Conservation (phyloP, 2,113 vertebrate species). For the Pelmatolapia mariae region DNA sequence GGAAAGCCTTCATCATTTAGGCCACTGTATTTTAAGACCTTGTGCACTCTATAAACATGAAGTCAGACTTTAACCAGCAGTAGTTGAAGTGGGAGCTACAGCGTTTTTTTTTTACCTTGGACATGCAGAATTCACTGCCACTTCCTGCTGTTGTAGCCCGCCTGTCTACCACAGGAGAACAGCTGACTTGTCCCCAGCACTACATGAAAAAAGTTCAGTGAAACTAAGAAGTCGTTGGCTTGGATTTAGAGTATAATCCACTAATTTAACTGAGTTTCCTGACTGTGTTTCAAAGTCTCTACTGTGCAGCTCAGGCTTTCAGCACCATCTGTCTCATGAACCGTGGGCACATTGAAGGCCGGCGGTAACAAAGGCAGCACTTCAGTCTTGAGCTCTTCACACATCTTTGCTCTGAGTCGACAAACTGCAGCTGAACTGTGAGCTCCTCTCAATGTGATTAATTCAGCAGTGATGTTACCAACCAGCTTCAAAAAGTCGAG, state of each 20-base stretch:
- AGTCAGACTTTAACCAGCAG: not conserved
- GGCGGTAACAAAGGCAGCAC: conserved; percentile 32
- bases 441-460: not conserved
- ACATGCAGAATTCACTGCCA: not conserved
- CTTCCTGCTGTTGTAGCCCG: not conserved
- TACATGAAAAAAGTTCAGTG: not conserved
- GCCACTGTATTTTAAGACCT: rapidly evolving
- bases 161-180: not conserved
- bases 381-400: conserved; percentile 60
- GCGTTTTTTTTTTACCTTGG: not conserved
- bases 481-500: not conserved
- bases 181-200: not conserved
- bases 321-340: not conserved
- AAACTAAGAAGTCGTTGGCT: not conserved
- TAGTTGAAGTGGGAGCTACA: not conserved
- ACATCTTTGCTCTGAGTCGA: conserved; percentile 20
- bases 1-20: not conserved
- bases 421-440: not conserved
- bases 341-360: conserved; percentile 3
- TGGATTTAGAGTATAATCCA: not conserved
- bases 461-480: not conserved
- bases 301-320: not conserved
- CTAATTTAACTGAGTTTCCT: not conserved
- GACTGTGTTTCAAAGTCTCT: not conserved
- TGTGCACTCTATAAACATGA: not conserved